These are phyloP conservation scores for Volucella bombylans DNA, from an alignment of 2,888 invertebrate species.

Conservation along the genomic window DNA sequence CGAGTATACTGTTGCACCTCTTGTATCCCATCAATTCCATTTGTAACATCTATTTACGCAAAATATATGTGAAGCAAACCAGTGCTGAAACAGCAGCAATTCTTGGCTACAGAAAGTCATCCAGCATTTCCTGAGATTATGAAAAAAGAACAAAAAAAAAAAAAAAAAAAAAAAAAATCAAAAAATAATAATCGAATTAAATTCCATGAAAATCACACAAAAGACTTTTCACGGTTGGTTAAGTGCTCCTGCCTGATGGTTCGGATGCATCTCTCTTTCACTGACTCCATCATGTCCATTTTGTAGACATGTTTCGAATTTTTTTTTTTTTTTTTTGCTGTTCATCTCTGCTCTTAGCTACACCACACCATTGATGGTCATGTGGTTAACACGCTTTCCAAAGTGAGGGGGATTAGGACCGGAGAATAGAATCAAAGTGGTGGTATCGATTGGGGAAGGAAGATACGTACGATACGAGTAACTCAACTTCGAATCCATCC, in stretches of 20 bases:
- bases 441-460: conserved; percentile 64
- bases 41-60: conserved; percentile 67
- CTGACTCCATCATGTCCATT: conserved; percentile 61
- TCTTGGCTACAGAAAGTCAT: neutral
- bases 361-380: conserved; percentile 55
- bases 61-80: conserved; percentile 41
- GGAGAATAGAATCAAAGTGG: conserved; percentile 36
- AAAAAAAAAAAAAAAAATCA: neutral
- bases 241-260: conserved; percentile 71
- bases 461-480: too few species aligned
- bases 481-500: conserved; percentile 36
- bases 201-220: conserved; percentile 73
- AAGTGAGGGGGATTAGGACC: conserved; percentile 58
- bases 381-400: conserved; percentile 64
- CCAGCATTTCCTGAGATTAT: neutral
- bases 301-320: conserved; percentile 31
- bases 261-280: conserved; percentile 47
- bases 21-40: conserved; percentile 65
- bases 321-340: conserved; percentile 2
- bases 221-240: conserved; percentile 72
- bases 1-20: conserved; percentile 43
- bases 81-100: conserved; percentile 5
- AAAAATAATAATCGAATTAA: conserved; percentile 71
- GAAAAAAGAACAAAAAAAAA: neutral
- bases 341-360: neutral